Evolutionary conservation across 2,797 vertebrate genomes (phyloP), one percentile per base, ranked within the genome.

Genomic region (Myioborus miniatus): DNA sequence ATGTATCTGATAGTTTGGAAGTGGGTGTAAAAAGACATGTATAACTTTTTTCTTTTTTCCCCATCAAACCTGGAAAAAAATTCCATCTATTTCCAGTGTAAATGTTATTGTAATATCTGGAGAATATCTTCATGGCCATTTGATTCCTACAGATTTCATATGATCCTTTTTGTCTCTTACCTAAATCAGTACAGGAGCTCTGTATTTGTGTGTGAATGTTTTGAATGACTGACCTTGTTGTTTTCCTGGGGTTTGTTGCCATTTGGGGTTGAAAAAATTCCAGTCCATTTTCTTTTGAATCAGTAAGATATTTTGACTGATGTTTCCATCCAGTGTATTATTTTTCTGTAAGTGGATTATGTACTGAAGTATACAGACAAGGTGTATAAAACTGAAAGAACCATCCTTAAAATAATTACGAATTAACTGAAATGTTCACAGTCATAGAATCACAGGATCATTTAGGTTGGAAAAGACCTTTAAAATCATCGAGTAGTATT

Each of bases 401-500:
- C 10, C 11, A 29, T 19, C 21, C 27, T 60, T 77, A 65, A 63
- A 89, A 21, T 37, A 30, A 29, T 36, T 18, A 68, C 12, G 3
- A 71, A 36, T 55, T 26, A 67, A 18, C 58, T 15, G n/a, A 83
- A 13, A 9, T 63, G 5, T n/a, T 89, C 12, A 34, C 36, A 44
- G 6, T 47, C 12, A 19, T n/a, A 39, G 32, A 50, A 56, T n/a
- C 43, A 64, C 41, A 26, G 46, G 34, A 37, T 30, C 36, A 20
- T 65, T 72, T 77, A n/a, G 32, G 3, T 37, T 60, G 67, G 67
- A 55, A 37, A 60, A 43, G 52, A n/a, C 41, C 11, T 55, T 65
- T 53, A 26, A 70, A 44, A 37, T 18, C 16, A 52, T 26, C 0
- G 1, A 22, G 12, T 12, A 36, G 6, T 21, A 20, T 64, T 52